phyloP scores from a whole-genome alignment of 2,888 invertebrate genomes.

The Ophion slaviceki region DNA sequence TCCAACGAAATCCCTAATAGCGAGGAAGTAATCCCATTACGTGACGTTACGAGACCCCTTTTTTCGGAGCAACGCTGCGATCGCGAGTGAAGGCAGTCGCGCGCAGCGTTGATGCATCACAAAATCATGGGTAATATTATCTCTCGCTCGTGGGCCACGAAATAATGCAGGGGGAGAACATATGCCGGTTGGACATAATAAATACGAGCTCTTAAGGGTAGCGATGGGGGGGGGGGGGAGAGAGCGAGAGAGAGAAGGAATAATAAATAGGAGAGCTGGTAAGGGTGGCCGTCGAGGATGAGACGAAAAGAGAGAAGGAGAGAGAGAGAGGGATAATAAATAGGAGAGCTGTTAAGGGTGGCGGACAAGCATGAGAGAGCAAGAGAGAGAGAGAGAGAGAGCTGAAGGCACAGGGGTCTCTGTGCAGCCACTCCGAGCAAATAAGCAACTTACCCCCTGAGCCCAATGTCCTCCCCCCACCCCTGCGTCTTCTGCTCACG shows the following conservation, averaged over 20 bases:
- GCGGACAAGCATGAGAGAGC: background rate
- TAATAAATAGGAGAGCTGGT: constrained; percentile 12
- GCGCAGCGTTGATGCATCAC: constrained; percentile 71
- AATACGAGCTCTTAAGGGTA: constrained; percentile 61
- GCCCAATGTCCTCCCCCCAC: constrained; percentile 39
- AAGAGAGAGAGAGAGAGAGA: background rate
- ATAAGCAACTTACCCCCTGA: constrained; percentile 53
- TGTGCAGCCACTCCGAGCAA: constrained; percentile 17
- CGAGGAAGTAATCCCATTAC: constrained; percentile 65
- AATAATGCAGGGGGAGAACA: constrained; percentile 67
- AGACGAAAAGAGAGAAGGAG: background rate
- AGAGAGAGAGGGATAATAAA: constrained; percentile 53
- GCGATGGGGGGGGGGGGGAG: background rate
- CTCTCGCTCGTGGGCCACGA: constrained; percentile 71
- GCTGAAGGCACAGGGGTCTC: constrained; percentile 24
- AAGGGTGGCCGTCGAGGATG: constrained; percentile 5
- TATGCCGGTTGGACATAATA: constrained; percentile 70
- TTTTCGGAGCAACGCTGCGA: constrained; percentile 26
- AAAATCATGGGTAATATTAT: constrained; percentile 80
- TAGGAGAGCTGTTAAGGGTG: constrained; percentile 43
- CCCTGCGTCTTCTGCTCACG: constrained; percentile 18
- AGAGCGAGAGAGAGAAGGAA: background rate
- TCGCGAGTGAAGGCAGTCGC: constrained; percentile 19
- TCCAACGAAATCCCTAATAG: background rate
- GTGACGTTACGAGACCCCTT: constrained; percentile 37